A percentile compares a stretch with the other conserved stretches of the same genome.
phyloP scores from a whole-genome alignment of 2,888 invertebrate species.

The Drosophila paracracens region DNA sequence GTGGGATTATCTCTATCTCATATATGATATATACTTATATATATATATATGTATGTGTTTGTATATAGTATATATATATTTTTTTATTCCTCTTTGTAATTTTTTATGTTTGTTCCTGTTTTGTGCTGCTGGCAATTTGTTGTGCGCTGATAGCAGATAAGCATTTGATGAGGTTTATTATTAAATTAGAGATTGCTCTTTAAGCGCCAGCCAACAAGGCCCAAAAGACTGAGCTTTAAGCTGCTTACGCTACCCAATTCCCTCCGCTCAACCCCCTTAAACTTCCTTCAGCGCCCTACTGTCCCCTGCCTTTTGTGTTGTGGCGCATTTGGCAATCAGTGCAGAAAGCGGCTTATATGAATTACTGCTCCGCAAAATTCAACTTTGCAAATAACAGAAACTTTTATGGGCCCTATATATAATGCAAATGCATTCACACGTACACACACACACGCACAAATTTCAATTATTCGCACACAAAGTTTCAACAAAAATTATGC shows the following conservation, averaged over 20 bases:
- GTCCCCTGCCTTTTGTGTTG: not conserved
- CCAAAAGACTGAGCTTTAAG: conserved; percentile 46
- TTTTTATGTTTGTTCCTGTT: conserved; percentile 39
- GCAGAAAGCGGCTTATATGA: conserved; percentile 54
- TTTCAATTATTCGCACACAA: conserved; percentile 11
- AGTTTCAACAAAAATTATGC: not conserved
- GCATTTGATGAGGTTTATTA: conserved; percentile 79
- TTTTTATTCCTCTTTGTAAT: conserved; percentile 21
- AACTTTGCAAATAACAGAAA: conserved; percentile 24
- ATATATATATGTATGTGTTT: not conserved
- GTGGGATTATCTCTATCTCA: conserved; percentile 61
- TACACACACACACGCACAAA: not conserved
- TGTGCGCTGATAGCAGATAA: conserved; percentile 76
- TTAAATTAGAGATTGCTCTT: conserved; percentile 62
- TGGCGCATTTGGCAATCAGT: conserved; percentile 48
- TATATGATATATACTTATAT: conserved; percentile 11
- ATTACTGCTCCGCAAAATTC: conserved; percentile 10
- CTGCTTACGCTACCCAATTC: conserved; percentile 58
- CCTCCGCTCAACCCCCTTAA: no score
- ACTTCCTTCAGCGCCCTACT: not conserved
- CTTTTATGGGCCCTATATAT: conserved; percentile 16
- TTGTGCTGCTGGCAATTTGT: conserved; percentile 69
- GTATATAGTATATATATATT: not conserved
- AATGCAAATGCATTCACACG: conserved; percentile 24
- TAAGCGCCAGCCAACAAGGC: conserved; percentile 29